Evolutionary conservation across 2,888 invertebrate genomes (phyloP).

Genomic region (Choreutis nemorana): DNA sequence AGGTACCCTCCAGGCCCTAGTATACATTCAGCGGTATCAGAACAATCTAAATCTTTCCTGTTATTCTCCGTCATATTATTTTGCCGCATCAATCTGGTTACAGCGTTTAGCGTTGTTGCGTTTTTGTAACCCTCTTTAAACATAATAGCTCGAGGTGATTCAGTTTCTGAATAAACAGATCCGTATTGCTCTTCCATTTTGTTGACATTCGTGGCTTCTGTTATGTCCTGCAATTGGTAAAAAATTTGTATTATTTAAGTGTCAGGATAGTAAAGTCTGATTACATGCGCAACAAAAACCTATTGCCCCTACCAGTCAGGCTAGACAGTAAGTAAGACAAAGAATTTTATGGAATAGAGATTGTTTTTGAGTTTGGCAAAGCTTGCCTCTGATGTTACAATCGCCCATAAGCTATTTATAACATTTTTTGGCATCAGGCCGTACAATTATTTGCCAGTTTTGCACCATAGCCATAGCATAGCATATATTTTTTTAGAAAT

Average conservation of each 20-base stretch:
- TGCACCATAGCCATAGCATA: too few relatives aligned
- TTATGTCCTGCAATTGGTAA: conserved; percentile 34
- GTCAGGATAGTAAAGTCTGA: too few relatives aligned
- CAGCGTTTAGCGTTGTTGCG: conserved; percentile 38
- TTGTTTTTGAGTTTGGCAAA: too few relatives aligned
- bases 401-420: too few relatives aligned
- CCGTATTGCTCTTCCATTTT: conserved; percentile 42
- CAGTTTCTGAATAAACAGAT: conserved; percentile 36
- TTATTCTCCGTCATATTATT: conserved; percentile 41
- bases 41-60: conserved; percentile 25
- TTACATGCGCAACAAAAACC: too few relatives aligned
- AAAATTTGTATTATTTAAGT: not conserved
- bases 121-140: conserved; percentile 43
- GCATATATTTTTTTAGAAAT: too few relatives aligned
- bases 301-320: too few relatives aligned
- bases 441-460: too few relatives aligned
- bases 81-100: conserved; percentile 45
- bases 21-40: conserved; percentile 28
- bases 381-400: too few relatives aligned
- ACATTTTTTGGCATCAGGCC: too few relatives aligned
- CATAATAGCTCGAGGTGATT: conserved; percentile 38
- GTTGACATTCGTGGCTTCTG: conserved; percentile 33
- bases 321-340: too few relatives aligned
- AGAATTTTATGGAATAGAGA: too few relatives aligned
- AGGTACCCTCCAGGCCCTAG: conserved; percentile 31